Conservation (phyloP, 2,113 vertebrate genomes). For the Oryzias javanicus region DNA sequence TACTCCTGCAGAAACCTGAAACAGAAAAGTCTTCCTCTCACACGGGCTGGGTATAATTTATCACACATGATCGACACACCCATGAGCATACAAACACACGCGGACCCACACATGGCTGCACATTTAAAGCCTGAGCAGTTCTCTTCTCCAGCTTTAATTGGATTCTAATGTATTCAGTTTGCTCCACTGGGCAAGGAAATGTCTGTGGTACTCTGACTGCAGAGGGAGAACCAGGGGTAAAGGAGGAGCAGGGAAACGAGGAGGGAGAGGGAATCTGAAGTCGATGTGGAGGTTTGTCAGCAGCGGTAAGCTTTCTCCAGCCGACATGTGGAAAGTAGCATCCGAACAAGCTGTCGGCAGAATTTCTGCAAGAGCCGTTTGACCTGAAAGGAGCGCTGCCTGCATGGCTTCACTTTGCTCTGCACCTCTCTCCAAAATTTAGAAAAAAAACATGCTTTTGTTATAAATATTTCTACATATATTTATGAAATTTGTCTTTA, state of each 20-base stretch:
- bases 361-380: conserved; percentile 51
- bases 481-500: too few species aligned
- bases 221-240: conserved; percentile 9
- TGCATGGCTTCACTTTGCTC: background rate
- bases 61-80: conserved; percentile 22
- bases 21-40: conserved; percentile 1
- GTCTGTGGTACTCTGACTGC: conserved; percentile 44
- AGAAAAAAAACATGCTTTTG: conserved; percentile 1
- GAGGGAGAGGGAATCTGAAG: conserved; percentile 15
- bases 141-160: conserved; percentile 66
- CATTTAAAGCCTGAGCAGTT: conserved; percentile 50
- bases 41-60: conserved; percentile 6
- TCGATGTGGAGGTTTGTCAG: conserved; percentile 46
- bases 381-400: conserved; percentile 31
- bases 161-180: conserved; percentile 75
- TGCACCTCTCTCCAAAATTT: background rate
- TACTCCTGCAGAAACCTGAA: background rate
- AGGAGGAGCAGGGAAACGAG: background rate
- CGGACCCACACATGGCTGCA: conserved; percentile 24
- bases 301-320: conserved; percentile 42
- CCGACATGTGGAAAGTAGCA: conserved; percentile 11
- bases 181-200: conserved; percentile 64
- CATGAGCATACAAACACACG: conserved; percentile 12
- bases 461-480: background rate
- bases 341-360: conserved; percentile 48